phyloP scores from a whole-genome alignment of 2,888 invertebrate species.

The Idaea dimidiata region DNA sequence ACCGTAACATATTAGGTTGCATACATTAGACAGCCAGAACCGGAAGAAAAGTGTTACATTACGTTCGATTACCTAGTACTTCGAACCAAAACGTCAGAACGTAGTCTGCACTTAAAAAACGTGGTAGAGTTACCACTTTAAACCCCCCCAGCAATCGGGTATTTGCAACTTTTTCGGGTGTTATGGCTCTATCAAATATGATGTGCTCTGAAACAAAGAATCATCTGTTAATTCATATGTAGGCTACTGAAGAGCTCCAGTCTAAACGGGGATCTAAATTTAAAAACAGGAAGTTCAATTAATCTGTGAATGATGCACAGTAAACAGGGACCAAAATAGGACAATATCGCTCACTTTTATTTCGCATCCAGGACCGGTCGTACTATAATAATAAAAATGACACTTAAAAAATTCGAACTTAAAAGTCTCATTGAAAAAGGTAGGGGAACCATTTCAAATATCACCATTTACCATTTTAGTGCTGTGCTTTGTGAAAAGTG shows the following conservation, averaged over 20 bases:
- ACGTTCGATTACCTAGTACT: no score
- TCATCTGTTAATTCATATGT: not conserved
- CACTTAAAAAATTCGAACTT: conserved; percentile 52
- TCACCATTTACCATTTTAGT: conserved; percentile 37
- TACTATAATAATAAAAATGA: conserved; percentile 42
- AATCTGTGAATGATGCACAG: conserved; percentile 66
- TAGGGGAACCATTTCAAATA: conserved; percentile 24
- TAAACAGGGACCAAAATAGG: conserved; percentile 75
- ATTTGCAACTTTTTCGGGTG: no score
- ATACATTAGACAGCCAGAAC: no score
- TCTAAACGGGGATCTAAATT: conserved; percentile 55
- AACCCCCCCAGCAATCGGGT: no score
- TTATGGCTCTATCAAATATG: no score
- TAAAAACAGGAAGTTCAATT: conserved; percentile 78
- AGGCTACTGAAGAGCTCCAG: conserved; percentile 18
- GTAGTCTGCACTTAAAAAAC: no score
- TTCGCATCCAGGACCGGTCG: conserved; percentile 44
- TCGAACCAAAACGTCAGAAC: no score
- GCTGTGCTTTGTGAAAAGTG: conserved; percentile 38
- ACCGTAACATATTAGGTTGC: no score
- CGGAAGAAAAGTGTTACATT: no score
- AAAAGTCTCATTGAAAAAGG: conserved; percentile 48
- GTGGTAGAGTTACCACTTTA: no score
- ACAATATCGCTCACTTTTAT: conserved; percentile 63
- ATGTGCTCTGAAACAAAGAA: not conserved